phyloP scores from a whole-genome alignment of 2,113 vertebrate species.

The Upupa epops region DNA sequence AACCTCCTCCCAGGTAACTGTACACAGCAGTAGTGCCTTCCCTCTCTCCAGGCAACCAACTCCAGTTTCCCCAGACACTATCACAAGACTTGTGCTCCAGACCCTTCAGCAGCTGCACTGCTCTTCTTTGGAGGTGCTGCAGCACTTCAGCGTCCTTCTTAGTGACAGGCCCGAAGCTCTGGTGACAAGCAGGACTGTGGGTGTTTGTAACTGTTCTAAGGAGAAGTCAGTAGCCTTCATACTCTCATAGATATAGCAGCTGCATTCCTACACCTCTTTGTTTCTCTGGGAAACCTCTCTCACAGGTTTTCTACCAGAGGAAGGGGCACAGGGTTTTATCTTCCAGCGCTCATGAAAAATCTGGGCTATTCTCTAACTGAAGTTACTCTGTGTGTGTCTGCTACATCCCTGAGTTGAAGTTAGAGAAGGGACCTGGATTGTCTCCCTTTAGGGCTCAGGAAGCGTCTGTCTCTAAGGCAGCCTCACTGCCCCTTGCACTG shows the following conservation, averaged over 20 bases:
- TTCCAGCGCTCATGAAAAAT: neutral
- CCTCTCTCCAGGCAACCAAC: no score
- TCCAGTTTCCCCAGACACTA: no score
- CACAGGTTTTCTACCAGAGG: neutral
- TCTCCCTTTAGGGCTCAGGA: neutral
- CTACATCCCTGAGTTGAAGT: neutral
- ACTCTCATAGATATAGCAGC: accelerated
- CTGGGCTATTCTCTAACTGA: neutral
- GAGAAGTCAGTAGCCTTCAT: neutral
- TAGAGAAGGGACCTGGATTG: neutral
- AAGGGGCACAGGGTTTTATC: neutral
- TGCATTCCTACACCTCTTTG: neutral
- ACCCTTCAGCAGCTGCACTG: no score
- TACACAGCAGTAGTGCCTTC: no score
- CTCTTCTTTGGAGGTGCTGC: no score
- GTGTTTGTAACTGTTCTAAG: neutral
- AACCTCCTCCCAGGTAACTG: no score
- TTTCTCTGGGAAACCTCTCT: neutral
- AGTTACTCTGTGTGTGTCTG: neutral
- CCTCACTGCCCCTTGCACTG: neutral
- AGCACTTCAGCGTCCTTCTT: no score
- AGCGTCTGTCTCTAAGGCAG: neutral
- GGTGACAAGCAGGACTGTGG: accelerated
- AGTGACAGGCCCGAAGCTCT: neutral
- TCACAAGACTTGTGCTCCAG: no score